Base-by-base conservation (phyloP, 2,113 vertebrate species). In the Chascanopsetta lugubris region DNA sequence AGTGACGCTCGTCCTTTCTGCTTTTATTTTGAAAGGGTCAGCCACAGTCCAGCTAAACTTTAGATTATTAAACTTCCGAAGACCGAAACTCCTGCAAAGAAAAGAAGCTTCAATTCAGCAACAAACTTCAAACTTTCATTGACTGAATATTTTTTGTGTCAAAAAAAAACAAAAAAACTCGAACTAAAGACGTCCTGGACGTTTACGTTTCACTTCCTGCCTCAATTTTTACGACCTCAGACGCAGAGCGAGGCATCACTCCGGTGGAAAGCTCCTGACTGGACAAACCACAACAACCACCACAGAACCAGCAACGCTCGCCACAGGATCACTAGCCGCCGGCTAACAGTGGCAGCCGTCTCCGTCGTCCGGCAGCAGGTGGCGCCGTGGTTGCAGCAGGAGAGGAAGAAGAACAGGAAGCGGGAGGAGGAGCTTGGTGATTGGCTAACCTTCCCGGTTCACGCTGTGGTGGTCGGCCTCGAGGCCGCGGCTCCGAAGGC, bases 401-500 rank as follows among this genome's bases (percentile, higher is more conserved):
- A 80, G 77, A 65, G 78, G 79, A 55, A 72, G 76, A 72, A 78
- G 82, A 75, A 87, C 83, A 82, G 74, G 77, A 94, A 92, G 94
- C 91, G 90, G 80, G 80, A 56, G 92, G 90, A 81, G 94, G 78
- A 77, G 85, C 88, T 90, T 68, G 83, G 50, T 65, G 93, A 93
- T 95, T 87, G 95, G 96, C 97, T 99, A 98, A 99, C 97, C 97
- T 99, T 99, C 97, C 97, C 95, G 95, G 95, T 83, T 99, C 97
- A 83, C 97, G 94, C 84, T 95, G 87, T 0, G 94, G 89, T 79
- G 95, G 91, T 92, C 93, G 32, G 93, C 95, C 90, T 75, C 97
- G 94, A 71, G 96, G 96, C 75, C 95, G 94, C 51, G 94, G 95
- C 69, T 98, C 96, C 72, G 95, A 96, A 55, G 97, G 95, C 83